Conservation (phyloP, 2,113 vertebrate genomes). For the Epinephelus fuscoguttatus region DNA sequence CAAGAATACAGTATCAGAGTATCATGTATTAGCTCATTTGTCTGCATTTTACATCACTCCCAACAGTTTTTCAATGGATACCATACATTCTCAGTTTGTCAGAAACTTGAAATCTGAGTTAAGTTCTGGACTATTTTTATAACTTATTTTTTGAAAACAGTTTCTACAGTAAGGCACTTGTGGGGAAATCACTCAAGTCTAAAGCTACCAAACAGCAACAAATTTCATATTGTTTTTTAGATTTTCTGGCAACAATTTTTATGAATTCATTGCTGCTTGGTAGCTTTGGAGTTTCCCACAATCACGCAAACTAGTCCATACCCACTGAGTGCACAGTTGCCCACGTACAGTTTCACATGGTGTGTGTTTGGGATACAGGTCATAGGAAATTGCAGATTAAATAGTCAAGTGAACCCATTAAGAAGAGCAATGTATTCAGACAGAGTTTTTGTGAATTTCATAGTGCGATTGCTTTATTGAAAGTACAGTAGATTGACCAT, state of each 20-base stretch:
- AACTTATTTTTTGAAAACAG: no score
- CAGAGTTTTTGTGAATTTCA: no score
- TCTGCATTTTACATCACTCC: neutral
- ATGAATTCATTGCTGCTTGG: neutral
- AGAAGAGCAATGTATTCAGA: no score
- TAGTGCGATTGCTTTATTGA: no score
- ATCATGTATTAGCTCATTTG: neutral
- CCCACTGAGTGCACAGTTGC: no score
- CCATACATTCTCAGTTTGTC: neutral
- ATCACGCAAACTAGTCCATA: no score
- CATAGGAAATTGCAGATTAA: no score
- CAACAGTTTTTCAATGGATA: neutral
- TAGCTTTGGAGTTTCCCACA: neutral
- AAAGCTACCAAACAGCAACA: neutral
- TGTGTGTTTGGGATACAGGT: no score
- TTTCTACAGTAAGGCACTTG: neutral
- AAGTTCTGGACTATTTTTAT: neutral
- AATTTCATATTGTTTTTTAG: neutral
- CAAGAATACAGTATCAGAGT: neutral
- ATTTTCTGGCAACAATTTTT: neutral
- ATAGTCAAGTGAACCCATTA: no score
- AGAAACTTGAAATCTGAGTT: neutral
- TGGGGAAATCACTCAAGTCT: no score
- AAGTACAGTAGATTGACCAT: no score
- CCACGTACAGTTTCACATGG: no score